Conservation (phyloP, 2,888 invertebrate species). For the Cinara cedri region DNA sequence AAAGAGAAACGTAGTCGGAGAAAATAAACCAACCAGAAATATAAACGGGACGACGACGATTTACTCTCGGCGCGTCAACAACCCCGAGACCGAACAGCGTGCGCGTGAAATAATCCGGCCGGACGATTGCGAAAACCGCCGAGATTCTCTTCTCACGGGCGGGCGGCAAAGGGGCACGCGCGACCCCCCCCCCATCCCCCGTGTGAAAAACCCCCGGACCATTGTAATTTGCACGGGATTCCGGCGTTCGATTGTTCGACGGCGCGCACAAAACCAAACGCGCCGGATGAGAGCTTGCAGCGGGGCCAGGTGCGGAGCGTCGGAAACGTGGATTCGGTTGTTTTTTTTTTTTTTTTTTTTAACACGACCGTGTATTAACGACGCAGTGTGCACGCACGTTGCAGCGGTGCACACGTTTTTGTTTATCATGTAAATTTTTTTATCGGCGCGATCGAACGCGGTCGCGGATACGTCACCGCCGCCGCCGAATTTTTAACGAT, state of each 20-base stretch:
- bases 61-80: too few species aligned
- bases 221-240: conserved; percentile 29
- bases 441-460: too few species aligned
- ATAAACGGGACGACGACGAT: too few species aligned
- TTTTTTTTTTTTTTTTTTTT: not conserved
- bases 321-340: conserved; percentile 26
- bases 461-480: too few species aligned
- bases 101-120: too few species aligned
- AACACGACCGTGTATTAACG: conserved; percentile 1
- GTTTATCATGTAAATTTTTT: too few species aligned
- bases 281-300: not conserved
- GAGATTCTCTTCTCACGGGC: conserved; percentile 34
- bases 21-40: too few species aligned
- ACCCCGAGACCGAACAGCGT: too few species aligned
- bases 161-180: not conserved
- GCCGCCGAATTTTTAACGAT: too few species aligned
- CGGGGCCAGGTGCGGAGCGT: not conserved
- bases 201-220: not conserved
- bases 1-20: too few species aligned
- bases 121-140: conserved; percentile 24
- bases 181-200: conserved; percentile 6
- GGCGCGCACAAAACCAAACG: conserved; percentile 7
- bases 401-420: too few species aligned
- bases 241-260: conserved; percentile 28
- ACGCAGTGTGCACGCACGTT: not conserved